A percentile compares a stretch with the other conserved stretches of the same genome.
Conservation (phyloP, 2,113 vertebrate genomes). For the Poecilia latipinna region DNA sequence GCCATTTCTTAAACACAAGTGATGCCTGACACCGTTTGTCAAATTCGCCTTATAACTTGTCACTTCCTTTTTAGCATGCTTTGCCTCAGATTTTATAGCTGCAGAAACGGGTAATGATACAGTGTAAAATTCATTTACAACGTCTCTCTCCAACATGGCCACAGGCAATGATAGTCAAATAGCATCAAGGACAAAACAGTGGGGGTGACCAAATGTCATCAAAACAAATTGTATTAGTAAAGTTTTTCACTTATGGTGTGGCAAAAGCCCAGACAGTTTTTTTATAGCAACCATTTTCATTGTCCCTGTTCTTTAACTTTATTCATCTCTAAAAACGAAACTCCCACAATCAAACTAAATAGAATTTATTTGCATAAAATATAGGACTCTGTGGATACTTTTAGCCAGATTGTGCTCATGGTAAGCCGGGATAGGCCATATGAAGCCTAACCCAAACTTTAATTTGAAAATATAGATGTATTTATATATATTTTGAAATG, state of each 20-base stretch:
- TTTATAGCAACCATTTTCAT: conserved; percentile 16
- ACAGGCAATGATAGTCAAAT: conserved; percentile 33
- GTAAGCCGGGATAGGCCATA: too few relatives aligned
- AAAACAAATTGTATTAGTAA: conserved; percentile 31
- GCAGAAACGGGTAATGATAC: conserved; percentile 54
- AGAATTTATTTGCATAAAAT: conserved; percentile 35
- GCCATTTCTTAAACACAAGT: conserved; percentile 25
- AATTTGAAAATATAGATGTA: neutral
- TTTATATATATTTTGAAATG: too few relatives aligned
- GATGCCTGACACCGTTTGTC: conserved; percentile 32
- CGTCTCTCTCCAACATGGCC: conserved; percentile 33
- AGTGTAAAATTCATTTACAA: conserved; percentile 54
- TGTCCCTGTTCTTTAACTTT: conserved; percentile 37
- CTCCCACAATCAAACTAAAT: conserved; percentile 34
- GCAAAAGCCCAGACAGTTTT: conserved; percentile 22
- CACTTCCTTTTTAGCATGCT: conserved; percentile 41
- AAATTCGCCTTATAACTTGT: conserved; percentile 42
- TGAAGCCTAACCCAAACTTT: too few relatives aligned
- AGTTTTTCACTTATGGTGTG: conserved; percentile 17
- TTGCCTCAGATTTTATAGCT: conserved; percentile 9
- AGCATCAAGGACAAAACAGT: conserved; percentile 36
- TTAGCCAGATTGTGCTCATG: conserved; percentile 14
- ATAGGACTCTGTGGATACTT: conserved; percentile 30
- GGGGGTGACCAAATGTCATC: conserved; percentile 46
- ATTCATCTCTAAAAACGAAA: conserved; percentile 43